Conservation (phyloP, 2,113 vertebrate genomes). For the Leucoraja erinaceus region DNA sequence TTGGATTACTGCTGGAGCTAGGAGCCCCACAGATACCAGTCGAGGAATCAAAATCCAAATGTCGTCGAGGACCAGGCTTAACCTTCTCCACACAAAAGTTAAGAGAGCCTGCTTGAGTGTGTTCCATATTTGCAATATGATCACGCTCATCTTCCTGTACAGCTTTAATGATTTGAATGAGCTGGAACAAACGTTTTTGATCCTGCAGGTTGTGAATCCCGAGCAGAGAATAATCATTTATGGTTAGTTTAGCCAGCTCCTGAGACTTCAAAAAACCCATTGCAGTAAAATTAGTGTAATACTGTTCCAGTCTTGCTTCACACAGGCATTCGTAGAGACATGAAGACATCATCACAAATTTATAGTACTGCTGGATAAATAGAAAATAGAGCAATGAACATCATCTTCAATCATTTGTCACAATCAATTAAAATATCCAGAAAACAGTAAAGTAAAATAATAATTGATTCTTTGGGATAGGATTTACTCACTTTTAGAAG, state of each 20-base stretch:
- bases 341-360: constrained; percentile 58
- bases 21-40: constrained; percentile 39
- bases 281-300: constrained; percentile 70
- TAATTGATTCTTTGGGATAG: no score
- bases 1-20: constrained; percentile 40
- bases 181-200: constrained; percentile 70
- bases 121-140: constrained; percentile 37
- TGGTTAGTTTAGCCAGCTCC: constrained; percentile 66
- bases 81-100: constrained; percentile 44
- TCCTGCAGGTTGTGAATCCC: constrained; percentile 70
- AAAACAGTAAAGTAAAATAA: background rate
- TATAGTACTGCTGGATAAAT: background rate
- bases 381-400: background rate
- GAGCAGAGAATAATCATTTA: constrained; percentile 70
- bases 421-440: background rate
- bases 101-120: constrained; percentile 44
- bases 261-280: constrained; percentile 63
- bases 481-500: no score
- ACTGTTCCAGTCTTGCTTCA: constrained; percentile 71
- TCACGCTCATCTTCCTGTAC: constrained; percentile 54
- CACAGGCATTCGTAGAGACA: constrained; percentile 75
- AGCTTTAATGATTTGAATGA: constrained; percentile 72
- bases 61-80: constrained; percentile 55
- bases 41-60: constrained; percentile 60
- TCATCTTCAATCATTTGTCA: no score